These are phyloP conservation scores for Smittia aterrima DNA, from an alignment of 2,888 invertebrate genomes.

Conservation along the genomic window DNA sequence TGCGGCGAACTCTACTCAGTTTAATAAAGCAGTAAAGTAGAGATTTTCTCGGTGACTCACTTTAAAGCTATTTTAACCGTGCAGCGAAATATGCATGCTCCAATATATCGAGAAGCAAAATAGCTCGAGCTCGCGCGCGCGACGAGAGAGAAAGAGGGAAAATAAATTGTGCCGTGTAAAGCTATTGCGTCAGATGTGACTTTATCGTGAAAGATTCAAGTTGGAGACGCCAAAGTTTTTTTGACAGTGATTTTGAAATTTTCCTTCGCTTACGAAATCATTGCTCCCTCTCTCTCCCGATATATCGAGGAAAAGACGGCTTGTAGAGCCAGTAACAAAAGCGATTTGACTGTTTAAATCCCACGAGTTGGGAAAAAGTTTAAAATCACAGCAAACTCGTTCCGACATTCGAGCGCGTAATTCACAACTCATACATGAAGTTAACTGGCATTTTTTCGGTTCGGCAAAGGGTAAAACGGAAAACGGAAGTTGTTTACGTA, in stretches of 20 bases:
- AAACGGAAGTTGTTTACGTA: conserved; percentile 31
- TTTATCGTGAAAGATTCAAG: not conserved
- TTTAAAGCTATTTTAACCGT: conserved; percentile 21
- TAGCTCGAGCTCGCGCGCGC: not conserved
- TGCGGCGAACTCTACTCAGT: not conserved
- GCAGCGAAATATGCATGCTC: conserved; percentile 7
- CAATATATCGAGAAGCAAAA: not conserved
- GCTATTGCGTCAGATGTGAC: conserved; percentile 7
- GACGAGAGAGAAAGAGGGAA: not conserved
- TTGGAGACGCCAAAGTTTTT: not conserved
- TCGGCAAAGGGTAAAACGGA: conserved; percentile 5
- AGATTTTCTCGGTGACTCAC: not conserved
- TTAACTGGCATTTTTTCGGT: not conserved
- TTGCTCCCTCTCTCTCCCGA: no score
- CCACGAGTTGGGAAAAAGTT: not conserved
- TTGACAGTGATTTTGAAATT: conserved; percentile 10
- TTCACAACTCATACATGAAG: conserved; percentile 11
- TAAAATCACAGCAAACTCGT: not conserved
- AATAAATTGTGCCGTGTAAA: not conserved
- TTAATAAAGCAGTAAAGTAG: conserved; percentile 16
- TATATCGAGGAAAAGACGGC: no score
- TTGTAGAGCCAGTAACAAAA: no score
- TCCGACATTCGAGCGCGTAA: not conserved
- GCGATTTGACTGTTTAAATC: no score
- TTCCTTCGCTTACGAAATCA: not conserved